These are phyloP conservation scores for Nematopogon swammerdamellus DNA, from an alignment of 2,888 invertebrate genomes.

Conservation along the genomic window DNA sequence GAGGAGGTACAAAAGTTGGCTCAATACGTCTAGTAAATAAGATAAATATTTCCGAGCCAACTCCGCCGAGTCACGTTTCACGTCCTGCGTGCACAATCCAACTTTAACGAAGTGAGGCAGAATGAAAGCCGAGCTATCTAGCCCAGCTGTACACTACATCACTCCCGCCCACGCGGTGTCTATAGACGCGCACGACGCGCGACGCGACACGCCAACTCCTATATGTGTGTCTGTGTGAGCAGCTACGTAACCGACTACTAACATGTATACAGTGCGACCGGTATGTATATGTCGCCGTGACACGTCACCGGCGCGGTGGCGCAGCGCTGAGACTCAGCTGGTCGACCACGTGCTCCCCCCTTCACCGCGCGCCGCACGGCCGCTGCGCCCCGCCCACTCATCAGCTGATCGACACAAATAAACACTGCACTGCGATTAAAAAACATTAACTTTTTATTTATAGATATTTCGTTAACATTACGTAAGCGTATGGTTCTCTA, in stretches of 20 bases:
- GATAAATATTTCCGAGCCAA: neutral
- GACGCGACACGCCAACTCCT: neutral
- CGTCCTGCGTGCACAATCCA: neutral
- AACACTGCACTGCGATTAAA: constrained; percentile 1
- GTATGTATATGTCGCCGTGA: neutral
- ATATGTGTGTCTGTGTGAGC: neutral
- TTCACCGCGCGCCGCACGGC: neutral
- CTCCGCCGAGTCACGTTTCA: neutral
- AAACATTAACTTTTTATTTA: constrained; percentile 9
- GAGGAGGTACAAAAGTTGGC: no score
- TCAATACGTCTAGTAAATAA: neutral
- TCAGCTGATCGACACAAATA: constrained; percentile 3
- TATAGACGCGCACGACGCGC: no score
- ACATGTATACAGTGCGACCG: neutral
- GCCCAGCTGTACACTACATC: no score
- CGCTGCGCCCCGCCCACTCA: neutral
- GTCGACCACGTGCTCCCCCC: neutral
- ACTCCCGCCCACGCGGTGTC: no score
- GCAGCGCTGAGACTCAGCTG: neutral
- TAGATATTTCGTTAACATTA: constrained; percentile 12
- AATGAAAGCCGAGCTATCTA: neutral
- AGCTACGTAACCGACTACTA: neutral
- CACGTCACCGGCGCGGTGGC: neutral
- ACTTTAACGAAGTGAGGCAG: neutral
- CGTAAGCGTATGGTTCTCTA: constrained; percentile 14